A percentile compares a stretch with the other conserved stretches of the same genome.
Conservation (phyloP, 2,888 invertebrate species). For the Piscicola geometra region DNA sequence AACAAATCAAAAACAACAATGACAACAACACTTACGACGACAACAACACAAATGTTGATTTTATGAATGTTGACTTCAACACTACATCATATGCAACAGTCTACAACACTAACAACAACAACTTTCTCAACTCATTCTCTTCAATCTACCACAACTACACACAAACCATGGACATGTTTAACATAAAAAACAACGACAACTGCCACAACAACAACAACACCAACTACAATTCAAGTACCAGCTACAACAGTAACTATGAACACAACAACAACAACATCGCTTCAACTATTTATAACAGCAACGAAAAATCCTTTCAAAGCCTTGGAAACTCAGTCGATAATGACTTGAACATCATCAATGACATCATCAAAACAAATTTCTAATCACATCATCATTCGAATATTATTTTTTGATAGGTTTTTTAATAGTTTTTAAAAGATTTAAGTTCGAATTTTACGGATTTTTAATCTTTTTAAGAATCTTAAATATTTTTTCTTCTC, state of each 20-base stretch:
- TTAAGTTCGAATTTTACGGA: no score
- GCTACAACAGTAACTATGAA: background rate
- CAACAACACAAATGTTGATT: no score
- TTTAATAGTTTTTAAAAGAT: no score
- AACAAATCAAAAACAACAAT: no score
- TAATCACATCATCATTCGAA: background rate
- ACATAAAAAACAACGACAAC: background rate
- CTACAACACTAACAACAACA: background rate
- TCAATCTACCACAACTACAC: conserved; percentile 10
- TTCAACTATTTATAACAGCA: background rate
- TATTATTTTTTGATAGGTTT: no score
- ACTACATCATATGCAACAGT: no score
- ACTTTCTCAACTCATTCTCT: background rate
- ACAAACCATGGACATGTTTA: conserved; percentile 5
- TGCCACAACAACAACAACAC: background rate
- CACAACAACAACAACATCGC: background rate
- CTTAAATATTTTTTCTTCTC: no score
- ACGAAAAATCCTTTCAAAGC: background rate
- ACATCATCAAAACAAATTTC: conserved; percentile 7
- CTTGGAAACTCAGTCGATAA: background rate
- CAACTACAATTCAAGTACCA: background rate
- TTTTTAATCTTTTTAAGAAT: no score
- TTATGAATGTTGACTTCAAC: no score
- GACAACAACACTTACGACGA: background rate
- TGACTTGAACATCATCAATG: background rate